Evolutionary conservation across 2,888 invertebrate genomes (phyloP).

Genomic region (Poecilobothrus nobilitatus): DNA sequence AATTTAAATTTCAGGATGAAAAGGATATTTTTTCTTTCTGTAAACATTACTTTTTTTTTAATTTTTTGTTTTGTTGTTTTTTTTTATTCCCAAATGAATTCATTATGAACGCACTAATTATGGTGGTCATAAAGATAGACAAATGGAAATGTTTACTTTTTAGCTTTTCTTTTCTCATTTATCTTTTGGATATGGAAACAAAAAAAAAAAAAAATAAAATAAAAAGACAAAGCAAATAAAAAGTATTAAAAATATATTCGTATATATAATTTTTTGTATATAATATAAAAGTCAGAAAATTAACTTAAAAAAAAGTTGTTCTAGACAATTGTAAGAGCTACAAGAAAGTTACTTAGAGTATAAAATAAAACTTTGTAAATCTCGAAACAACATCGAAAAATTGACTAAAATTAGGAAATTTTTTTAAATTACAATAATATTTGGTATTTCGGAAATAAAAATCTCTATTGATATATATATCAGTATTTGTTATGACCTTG

Average conservation of each 20-base stretch:
- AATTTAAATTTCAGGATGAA: not conserved
- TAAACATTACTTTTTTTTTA: not conserved
- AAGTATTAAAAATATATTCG: not conserved
- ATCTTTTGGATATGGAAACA: not conserved
- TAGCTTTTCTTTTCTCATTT: slow-evolving; percentile 4
- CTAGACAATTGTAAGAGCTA: too few species aligned
- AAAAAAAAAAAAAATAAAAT: not conserved
- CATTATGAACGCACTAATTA: slow-evolving; percentile 6
- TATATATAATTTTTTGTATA: too few species aligned
- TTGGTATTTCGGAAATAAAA: too few species aligned
- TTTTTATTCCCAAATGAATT: slow-evolving; percentile 6
- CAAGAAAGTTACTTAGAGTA: too few species aligned
- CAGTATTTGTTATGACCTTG: too few species aligned
- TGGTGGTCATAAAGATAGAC: slow-evolving; percentile 6
- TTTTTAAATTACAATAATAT: too few species aligned
- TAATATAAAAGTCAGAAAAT: not conserved
- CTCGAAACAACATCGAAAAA: too few species aligned
- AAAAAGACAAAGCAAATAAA: not conserved
- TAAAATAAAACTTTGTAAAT: too few species aligned
- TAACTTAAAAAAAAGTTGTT: not conserved
- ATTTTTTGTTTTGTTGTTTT: not conserved
- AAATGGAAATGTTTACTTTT: slow-evolving; percentile 6
- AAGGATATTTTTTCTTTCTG: not conserved
- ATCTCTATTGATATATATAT: too few species aligned
- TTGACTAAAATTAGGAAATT: too few species aligned